phyloP scores from a whole-genome alignment of 1,140 invertebrate species.

The Diachasma alloeum region DNA sequence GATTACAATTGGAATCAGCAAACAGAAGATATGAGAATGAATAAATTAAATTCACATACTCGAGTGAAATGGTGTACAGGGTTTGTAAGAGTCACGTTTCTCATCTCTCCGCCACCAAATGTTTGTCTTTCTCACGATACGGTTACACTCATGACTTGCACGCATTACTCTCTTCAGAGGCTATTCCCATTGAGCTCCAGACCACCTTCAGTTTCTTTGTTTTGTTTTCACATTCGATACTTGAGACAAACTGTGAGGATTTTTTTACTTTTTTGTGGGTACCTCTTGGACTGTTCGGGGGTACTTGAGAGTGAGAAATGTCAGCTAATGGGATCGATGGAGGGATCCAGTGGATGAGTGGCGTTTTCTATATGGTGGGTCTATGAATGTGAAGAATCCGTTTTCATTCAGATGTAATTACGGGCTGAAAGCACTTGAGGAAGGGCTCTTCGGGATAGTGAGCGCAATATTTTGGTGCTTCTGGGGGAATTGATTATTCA shows the following conservation, averaged over 20 bases:
- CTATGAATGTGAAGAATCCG: no score
- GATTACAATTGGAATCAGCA: no score
- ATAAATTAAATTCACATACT: neutral
- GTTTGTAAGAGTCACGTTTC: conserved; percentile 19
- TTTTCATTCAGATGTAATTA: no score
- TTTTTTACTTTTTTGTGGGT: neutral
- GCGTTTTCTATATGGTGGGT: no score
- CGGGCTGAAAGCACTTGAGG: no score
- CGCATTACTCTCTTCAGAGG: conserved; percentile 39
- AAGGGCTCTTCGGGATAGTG: no score
- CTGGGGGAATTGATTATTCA: no score
- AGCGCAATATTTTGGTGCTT: no score
- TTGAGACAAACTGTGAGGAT: neutral
- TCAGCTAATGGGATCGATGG: no score
- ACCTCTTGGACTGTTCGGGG: no score
- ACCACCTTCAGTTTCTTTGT: neutral
- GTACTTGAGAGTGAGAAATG: no score
- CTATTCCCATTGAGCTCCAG: conserved; percentile 34
- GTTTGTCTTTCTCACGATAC: conserved; percentile 63
- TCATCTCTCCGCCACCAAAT: conserved; percentile 33
- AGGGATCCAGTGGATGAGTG: no score
- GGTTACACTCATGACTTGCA: conserved; percentile 59
- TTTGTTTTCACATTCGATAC: neutral
- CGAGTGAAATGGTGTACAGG: neutral
- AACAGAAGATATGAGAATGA: neutral